phyloP scores from a whole-genome alignment of 2,797 vertebrate species.

The Peromyscus melanophrys region DNA sequence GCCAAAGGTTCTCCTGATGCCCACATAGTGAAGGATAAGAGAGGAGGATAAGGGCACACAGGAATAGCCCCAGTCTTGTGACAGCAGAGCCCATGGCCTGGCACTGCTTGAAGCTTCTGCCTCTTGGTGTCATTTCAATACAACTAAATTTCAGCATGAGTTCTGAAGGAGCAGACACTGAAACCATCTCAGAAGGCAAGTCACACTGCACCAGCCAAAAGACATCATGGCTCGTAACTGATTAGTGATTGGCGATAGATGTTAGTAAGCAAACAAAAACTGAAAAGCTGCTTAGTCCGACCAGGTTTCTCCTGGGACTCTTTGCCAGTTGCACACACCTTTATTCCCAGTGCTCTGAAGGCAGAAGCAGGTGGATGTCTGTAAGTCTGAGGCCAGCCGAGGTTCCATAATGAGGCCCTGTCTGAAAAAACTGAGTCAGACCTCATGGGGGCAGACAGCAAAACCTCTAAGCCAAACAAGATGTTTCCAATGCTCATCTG shows the following conservation, averaged over 20 bases:
- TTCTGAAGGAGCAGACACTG: neutral
- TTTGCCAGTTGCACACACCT: neutral
- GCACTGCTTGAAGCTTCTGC: neutral
- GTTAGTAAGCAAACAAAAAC: neutral
- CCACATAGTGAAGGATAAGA: neutral
- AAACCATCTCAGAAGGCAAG: neutral
- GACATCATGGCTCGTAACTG: fast-evolving
- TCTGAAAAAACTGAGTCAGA: neutral
- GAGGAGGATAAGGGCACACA: too few relatives aligned
- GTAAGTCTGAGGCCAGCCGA: neutral
- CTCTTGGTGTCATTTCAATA: too few relatives aligned
- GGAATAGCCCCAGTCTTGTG: neutral
- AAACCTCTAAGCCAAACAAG: neutral
- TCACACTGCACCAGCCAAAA: neutral
- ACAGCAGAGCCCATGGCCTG: neutral
- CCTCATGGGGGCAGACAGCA: neutral
- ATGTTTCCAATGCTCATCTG: neutral
- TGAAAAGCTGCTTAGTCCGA: neutral
- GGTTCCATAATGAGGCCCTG: neutral
- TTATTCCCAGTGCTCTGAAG: neutral
- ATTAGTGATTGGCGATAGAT: neutral
- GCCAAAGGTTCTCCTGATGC: neutral
- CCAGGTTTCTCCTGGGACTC: neutral
- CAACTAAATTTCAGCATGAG: neutral
- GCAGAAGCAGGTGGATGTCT: neutral